These are phyloP conservation scores for Drosophila ohnishii DNA, from an alignment of 1,140 invertebrate genomes.

Conservation along the genomic window DNA sequence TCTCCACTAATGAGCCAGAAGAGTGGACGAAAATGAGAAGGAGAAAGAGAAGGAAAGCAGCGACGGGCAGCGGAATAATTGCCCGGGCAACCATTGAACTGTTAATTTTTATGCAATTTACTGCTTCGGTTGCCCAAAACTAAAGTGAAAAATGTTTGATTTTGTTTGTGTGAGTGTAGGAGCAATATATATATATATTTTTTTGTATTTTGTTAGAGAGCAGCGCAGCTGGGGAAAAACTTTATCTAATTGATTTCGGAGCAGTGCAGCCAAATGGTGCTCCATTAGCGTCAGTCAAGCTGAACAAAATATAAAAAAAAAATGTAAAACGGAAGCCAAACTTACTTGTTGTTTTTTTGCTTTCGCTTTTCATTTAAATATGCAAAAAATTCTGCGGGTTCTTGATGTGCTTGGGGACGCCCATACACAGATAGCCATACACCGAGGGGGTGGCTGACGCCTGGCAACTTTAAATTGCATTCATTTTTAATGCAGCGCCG, in stretches of 20 bases:
- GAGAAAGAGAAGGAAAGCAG: neutral
- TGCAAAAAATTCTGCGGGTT: slow-evolving; percentile 76
- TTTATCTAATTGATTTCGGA: slow-evolving; percentile 77
- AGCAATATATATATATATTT: neutral
- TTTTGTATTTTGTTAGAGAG: neutral
- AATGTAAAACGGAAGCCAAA: slow-evolving; percentile 46
- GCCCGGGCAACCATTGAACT: slow-evolving; percentile 54
- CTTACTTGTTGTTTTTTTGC: slow-evolving; percentile 50
- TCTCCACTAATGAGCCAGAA: slow-evolving; percentile 26
- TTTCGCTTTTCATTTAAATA: slow-evolving; percentile 63
- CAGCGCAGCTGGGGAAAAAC: slow-evolving; percentile 56
- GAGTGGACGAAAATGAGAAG: neutral
- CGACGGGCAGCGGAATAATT: slow-evolving; percentile 33
- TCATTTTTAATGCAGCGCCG: slow-evolving; percentile 76
- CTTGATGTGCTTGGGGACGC: slow-evolving; percentile 47
- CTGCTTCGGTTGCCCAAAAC: slow-evolving; percentile 38
- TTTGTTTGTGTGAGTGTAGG: slow-evolving; percentile 3
- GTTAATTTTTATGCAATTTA: slow-evolving; percentile 70
- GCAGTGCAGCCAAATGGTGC: slow-evolving; percentile 65
- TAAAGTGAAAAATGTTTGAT: slow-evolving; percentile 50
- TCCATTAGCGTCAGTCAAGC: slow-evolving; percentile 72
- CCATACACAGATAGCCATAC: slow-evolving; percentile 18
- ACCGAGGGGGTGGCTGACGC: slow-evolving; percentile 1
- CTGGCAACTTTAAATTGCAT: slow-evolving; percentile 77
- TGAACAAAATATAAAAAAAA: slow-evolving; percentile 10